phyloP scores from a whole-genome alignment of 2,888 invertebrate species.

The Punctoribates punctum region DNA sequence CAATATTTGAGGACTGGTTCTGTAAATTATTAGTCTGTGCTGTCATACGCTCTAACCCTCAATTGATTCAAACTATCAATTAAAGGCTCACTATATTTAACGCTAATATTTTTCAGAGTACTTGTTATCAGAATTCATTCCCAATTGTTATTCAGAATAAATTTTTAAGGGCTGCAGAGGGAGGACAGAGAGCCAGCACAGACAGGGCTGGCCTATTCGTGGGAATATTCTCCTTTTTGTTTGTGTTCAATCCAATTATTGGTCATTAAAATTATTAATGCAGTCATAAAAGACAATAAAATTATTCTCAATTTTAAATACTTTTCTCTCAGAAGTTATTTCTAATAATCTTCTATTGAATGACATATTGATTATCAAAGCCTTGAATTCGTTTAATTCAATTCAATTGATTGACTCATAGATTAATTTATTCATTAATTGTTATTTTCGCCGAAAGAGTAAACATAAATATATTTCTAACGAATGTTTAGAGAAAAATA shows the following conservation, averaged over 20 bases:
- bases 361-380: neutral
- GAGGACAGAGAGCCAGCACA: neutral
- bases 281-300: constrained; percentile 1
- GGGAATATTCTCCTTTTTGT: constrained; percentile 17
- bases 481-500: neutral
- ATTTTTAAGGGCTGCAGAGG: neutral
- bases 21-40: constrained; percentile 34
- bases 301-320: neutral
- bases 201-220: constrained; percentile 8
- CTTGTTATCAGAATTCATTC: constrained; percentile 31
- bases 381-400: neutral
- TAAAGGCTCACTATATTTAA: constrained; percentile 8
- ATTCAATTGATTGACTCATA: neutral
- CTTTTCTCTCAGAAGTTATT: neutral
- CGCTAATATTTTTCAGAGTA: constrained; percentile 12
- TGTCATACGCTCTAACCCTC: constrained; percentile 29
- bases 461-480: too few relatives aligned
- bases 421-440: too few relatives aligned
- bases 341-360: neutral
- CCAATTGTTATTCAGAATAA: constrained; percentile 34
- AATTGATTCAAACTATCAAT: constrained; percentile 35
- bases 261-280: constrained; percentile 12
- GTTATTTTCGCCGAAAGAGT: too few relatives aligned
- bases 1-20: constrained; percentile 1
- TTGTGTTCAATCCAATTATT: constrained; percentile 19